Percentiles rank a stretch among this genome's conserved stretches.
phyloP scores from a whole-genome alignment of 2,113 vertebrate genomes.

The Poeciliopsis occidentalis region DNA sequence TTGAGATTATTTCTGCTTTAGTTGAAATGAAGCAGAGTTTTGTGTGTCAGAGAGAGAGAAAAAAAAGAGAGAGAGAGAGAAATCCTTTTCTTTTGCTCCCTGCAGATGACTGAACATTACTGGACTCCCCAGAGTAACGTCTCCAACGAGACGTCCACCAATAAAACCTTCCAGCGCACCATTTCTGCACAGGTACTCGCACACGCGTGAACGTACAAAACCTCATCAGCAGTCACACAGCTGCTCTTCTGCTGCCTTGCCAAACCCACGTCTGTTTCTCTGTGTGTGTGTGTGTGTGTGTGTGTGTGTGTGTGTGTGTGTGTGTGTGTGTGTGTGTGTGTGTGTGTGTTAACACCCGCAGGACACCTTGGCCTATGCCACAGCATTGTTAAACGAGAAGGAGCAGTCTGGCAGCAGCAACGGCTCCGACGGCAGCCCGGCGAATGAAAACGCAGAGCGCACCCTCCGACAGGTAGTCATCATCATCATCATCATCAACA shows the following conservation, averaged over 20 bases:
- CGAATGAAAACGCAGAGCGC: conserved; percentile 91
- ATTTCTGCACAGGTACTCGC: conserved; percentile 94
- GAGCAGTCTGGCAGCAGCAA: conserved; percentile 99
- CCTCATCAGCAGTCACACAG: neutral
- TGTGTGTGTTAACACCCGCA: conserved; percentile 61
- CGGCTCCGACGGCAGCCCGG: conserved; percentile 95
- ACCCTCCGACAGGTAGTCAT: conserved; percentile 90
- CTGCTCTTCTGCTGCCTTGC: neutral
- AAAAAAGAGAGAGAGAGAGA: neutral
- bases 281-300: conserved; percentile 16
- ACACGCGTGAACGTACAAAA: neutral
- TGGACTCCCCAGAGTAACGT: conserved; percentile 98
- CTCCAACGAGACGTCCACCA: conserved; percentile 98
- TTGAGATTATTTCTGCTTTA: too few relatives aligned
- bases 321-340: conserved; percentile 17
- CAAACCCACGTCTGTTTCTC: neutral
- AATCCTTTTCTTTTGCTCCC: conserved; percentile 19
- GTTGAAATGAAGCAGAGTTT: too few relatives aligned
- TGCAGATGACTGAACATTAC: conserved; percentile 98
- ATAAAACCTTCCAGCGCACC: conserved; percentile 98
- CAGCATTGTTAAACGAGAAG: conserved; percentile 95
- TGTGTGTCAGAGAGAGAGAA: too few relatives aligned
- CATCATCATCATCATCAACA: neutral
- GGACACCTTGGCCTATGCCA: conserved; percentile 97
- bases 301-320: conserved; percentile 11